phyloP scores from a whole-genome alignment of 2,888 invertebrate species.

The Microchrysa polita region DNA sequence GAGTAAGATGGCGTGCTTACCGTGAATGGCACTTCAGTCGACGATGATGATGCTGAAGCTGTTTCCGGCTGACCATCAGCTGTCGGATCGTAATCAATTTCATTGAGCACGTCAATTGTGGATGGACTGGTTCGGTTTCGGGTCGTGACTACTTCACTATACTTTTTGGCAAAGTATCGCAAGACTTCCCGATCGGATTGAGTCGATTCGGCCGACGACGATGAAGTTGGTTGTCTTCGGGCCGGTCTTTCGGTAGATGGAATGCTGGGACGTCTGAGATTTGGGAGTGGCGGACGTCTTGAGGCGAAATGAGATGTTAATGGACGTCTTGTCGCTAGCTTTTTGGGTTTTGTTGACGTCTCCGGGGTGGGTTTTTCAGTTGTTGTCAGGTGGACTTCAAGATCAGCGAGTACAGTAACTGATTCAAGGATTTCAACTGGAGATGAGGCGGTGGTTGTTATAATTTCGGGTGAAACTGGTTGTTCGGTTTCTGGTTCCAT shows the following conservation, averaged over 20 bases:
- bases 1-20: conserved; percentile 26
- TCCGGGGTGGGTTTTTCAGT: conserved; percentile 2
- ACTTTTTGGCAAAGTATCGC: conserved; percentile 27
- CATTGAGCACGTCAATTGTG: not conserved
- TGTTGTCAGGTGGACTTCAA: not conserved
- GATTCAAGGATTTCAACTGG: not conserved
- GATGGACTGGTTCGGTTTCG: not conserved
- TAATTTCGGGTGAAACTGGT: too few relatives aligned
- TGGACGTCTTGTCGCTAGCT: too few relatives aligned
- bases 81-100: not conserved
- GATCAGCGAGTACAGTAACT: not conserved
- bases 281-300: not conserved
- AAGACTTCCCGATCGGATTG: conserved; percentile 28
- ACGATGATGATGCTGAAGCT: not conserved
- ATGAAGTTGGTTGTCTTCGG: not conserved
- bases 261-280: not conserved
- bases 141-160: conserved; percentile 8
- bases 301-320: too few relatives aligned
- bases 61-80: not conserved
- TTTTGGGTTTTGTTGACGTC: too few relatives aligned
- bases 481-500: too few relatives aligned
- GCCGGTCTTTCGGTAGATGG: not conserved
- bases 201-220: not conserved
- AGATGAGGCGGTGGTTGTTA: not conserved
- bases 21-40: not conserved